Percentiles rank a stretch among this genome's conserved stretches.
Conservation (phyloP, 1,140 invertebrate genomes). For the Homarus americanus region DNA sequence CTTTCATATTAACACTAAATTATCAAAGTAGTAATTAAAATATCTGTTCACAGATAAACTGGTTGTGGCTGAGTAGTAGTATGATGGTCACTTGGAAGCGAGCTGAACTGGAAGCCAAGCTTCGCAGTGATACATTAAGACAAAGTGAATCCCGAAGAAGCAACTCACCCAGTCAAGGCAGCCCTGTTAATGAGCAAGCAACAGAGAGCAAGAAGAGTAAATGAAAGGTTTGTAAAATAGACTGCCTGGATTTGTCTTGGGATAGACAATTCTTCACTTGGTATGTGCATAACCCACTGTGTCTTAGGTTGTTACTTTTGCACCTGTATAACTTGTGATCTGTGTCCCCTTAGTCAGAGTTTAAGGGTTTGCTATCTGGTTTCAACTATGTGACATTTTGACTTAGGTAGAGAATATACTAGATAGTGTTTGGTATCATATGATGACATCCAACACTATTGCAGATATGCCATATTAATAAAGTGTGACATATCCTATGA, state of each 20-base stretch:
- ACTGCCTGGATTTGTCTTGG: not conserved
- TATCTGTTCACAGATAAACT: slow-evolving; percentile 34
- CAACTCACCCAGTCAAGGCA: not conserved
- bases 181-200: not conserved
- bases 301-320: not conserved
- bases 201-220: slow-evolving; percentile 10
- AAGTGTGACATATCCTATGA: no score
- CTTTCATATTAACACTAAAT: not conserved
- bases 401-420: not conserved
- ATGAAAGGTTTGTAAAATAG: slow-evolving; percentile 1
- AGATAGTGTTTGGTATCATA: not conserved
- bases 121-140: not conserved
- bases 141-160: not conserved
- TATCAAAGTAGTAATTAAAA: no score
- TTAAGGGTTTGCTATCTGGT: not conserved
- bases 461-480: no score
- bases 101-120: slow-evolving; percentile 50
- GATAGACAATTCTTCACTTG: not conserved
- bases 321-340: not conserved
- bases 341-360: not conserved
- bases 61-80: slow-evolving; percentile 58
- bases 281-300: not conserved
- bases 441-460: not conserved
- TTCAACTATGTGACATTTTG: not conserved
- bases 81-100: slow-evolving; percentile 65